Evolutionary conservation across 2,797 vertebrate genomes (phyloP).

Genomic region (Argya squamiceps): DNA sequence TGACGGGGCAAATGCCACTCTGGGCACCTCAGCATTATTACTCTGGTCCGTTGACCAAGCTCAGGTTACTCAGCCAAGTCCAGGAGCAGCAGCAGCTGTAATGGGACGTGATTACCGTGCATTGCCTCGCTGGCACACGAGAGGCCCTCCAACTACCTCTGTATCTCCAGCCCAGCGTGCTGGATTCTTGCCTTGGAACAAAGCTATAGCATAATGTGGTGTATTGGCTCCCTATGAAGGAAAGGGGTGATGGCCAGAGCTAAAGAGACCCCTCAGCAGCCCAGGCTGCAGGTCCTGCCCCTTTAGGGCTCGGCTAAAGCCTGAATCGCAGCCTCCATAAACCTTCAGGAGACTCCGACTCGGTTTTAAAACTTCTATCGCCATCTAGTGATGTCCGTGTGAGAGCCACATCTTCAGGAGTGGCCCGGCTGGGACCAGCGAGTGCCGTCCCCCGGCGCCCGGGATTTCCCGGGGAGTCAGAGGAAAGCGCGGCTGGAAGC

Average conservation of each 20-base stretch:
- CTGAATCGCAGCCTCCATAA: not conserved
- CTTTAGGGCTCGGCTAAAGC: rapidly evolving
- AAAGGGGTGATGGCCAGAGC: not conserved
- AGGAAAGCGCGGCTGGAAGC: not conserved
- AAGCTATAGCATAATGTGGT: rapidly evolving
- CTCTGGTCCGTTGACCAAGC: not conserved
- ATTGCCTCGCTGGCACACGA: rapidly evolving
- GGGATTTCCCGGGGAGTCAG: rapidly evolving
- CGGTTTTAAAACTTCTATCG: not conserved
- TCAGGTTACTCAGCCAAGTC: not conserved
- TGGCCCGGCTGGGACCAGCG: rapidly evolving
- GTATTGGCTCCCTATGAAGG: not conserved
- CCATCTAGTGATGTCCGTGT: conserved; percentile 21
- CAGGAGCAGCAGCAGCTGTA: not conserved
- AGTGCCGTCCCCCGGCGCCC: not conserved
- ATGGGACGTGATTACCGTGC: not conserved
- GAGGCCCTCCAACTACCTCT: not conserved
- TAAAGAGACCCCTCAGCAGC: not conserved
- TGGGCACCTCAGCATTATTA: not conserved
- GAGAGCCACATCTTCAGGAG: rapidly evolving
- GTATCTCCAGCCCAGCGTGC: not conserved
- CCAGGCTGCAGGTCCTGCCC: not conserved
- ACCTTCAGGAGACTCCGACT: rapidly evolving
- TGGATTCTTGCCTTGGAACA: not conserved
- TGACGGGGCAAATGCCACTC: rapidly evolving